A percentile compares a stretch with the other conserved stretches of the same genome.
Conservation (phyloP, 2,888 invertebrate genomes). For the Pyrrhia umbra region DNA sequence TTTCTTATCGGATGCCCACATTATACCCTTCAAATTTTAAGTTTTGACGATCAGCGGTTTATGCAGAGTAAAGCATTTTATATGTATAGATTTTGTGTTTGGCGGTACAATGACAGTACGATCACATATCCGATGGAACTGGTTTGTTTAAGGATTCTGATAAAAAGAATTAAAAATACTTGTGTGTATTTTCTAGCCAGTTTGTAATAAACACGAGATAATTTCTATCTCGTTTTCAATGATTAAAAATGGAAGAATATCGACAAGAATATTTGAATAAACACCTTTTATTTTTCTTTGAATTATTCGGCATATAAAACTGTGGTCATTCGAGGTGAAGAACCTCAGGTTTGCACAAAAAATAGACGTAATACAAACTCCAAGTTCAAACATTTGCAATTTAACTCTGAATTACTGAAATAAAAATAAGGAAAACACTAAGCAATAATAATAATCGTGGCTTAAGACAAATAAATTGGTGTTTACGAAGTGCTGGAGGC, state of each 20-base stretch:
- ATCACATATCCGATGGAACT: too few species aligned
- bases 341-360: slow-evolving; percentile 28
- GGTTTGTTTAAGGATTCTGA: neutral
- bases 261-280: slow-evolving; percentile 13
- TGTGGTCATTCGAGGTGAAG: slow-evolving; percentile 29
- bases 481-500: slow-evolving; percentile 56
- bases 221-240: neutral
- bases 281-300: slow-evolving; percentile 18
- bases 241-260: neutral
- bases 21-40: too few species aligned
- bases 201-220: too few species aligned
- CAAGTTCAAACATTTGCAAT: slow-evolving; percentile 25
- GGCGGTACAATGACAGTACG: neutral
- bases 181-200: neutral
- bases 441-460: slow-evolving; percentile 21
- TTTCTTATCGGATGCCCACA: too few species aligned
- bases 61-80: too few species aligned
- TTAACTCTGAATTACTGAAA: slow-evolving; percentile 9
- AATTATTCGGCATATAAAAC: slow-evolving; percentile 30
- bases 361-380: slow-evolving; percentile 18
- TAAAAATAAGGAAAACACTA: slow-evolving; percentile 18
- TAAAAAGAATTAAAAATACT: neutral
- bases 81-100: too few species aligned
- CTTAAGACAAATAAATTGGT: slow-evolving; percentile 43
- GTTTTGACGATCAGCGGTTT: too few species aligned